Percentiles rank a stretch among this genome's conserved stretches.
Evolutionary conservation across 2,888 invertebrate species (phyloP).

Genomic region (Agonopterix subpropinquella): DNA sequence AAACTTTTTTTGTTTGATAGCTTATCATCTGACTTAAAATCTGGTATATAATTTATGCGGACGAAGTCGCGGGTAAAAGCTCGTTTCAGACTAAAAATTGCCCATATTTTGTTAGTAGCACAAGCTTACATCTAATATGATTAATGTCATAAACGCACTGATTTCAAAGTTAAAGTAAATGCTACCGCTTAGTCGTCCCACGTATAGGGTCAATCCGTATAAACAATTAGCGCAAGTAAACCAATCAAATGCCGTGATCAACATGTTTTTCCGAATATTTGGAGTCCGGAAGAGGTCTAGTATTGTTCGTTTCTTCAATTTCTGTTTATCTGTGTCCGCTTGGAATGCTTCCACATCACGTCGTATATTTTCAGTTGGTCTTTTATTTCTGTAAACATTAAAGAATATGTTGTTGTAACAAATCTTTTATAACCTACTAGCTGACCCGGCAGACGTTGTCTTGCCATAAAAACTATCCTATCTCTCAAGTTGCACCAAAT

Average conservation of each 20-base stretch:
- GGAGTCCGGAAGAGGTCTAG: constrained; percentile 82
- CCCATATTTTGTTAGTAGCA: no score
- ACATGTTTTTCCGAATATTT: constrained; percentile 81
- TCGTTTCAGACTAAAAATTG: no score
- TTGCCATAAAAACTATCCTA: no score
- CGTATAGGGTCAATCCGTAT: constrained; percentile 90
- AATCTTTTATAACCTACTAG: neutral
- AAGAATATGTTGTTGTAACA: neutral
- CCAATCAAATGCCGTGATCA: constrained; percentile 86
- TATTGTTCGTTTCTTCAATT: constrained; percentile 69
- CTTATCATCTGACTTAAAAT: no score
- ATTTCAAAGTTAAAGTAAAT: constrained; percentile 88
- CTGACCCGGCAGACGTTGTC: no score
- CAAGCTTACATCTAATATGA: no score
- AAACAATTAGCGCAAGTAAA: constrained; percentile 83
- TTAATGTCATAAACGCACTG: constrained; percentile 79
- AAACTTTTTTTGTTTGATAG: no score
- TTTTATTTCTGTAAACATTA: constrained; percentile 56
- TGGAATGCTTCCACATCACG: constrained; percentile 51
- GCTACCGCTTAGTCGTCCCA: constrained; percentile 85
- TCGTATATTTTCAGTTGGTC: constrained; percentile 60
- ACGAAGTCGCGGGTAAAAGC: no score
- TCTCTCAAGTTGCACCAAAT: no score
- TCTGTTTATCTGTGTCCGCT: constrained; percentile 35
- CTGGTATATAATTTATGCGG: no score